Percentiles rank a stretch among this genome's conserved stretches.
Conservation (phyloP, 2,113 vertebrate species). For the Nothoprocta pentlandii region DNA sequence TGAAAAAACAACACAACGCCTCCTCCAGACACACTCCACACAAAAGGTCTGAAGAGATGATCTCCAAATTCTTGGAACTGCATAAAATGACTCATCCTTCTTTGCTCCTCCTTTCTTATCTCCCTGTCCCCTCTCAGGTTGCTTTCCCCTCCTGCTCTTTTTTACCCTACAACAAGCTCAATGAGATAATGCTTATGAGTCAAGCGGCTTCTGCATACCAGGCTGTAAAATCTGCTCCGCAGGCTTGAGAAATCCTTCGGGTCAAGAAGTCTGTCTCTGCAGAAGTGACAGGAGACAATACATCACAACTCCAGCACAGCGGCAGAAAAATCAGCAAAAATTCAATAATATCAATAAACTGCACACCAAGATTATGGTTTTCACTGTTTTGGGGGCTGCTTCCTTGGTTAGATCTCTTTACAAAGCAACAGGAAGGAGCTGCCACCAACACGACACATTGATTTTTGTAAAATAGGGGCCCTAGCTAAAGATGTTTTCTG, state of each 20-base stretch:
- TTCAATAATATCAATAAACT: not conserved
- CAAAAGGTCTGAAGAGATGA: not conserved
- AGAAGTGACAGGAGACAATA: not conserved
- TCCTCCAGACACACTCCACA: not conserved
- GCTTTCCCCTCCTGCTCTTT: not conserved
- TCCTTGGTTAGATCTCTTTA: not conserved
- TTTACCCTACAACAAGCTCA: fast-evolving
- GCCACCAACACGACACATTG: not conserved
- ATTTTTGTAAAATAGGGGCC: not conserved
- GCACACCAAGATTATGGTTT: fast-evolving
- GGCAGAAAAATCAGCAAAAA: not conserved
- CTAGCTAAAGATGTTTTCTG: not conserved
- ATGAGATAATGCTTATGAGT: not conserved
- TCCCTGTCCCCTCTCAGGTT: fast-evolving
- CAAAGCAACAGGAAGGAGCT: not conserved
- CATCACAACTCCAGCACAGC: not conserved
- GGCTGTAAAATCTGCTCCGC: not conserved
- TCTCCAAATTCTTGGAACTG: not conserved
- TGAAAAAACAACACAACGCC: not conserved
- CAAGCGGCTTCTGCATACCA: not conserved
- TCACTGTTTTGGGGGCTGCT: not conserved
- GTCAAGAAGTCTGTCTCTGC: not conserved
- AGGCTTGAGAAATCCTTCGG: not conserved
- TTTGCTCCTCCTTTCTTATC: not conserved
- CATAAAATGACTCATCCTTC: not conserved